phyloP scores from a whole-genome alignment of 2,797 vertebrate genomes.

The Ispidina picta region DNA sequence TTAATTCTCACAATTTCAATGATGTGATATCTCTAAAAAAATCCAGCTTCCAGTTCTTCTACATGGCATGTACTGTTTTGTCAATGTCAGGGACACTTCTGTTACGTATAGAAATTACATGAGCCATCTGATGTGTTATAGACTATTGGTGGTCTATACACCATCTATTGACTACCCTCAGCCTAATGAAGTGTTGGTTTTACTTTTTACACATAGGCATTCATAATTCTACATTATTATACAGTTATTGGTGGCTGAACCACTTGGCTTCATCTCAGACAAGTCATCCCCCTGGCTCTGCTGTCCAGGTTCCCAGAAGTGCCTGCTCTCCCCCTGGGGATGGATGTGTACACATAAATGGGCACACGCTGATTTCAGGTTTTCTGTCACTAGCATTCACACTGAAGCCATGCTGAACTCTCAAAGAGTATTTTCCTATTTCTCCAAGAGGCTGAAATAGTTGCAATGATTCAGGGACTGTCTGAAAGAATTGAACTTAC shows the following conservation, averaged over 20 bases:
- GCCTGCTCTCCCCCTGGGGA: neutral
- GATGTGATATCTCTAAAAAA: constrained; percentile 47
- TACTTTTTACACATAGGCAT: neutral
- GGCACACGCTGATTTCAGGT: neutral
- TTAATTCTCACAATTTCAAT: neutral
- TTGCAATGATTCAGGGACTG: neutral
- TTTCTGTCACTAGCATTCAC: neutral
- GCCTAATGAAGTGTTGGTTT: neutral
- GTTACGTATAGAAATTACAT: constrained; percentile 20
- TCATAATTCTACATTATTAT: neutral
- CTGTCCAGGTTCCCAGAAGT: neutral
- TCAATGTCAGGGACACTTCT: constrained; percentile 45
- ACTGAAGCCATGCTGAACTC: neutral
- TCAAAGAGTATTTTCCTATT: neutral
- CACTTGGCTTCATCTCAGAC: neutral
- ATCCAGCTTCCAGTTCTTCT: constrained; percentile 22
- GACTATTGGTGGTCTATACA: neutral
- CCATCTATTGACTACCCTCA: constrained; percentile 51
- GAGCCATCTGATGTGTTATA: constrained; percentile 15
- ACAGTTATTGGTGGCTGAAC: neutral
- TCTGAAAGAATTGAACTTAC: neutral
- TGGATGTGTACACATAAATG: neutral
- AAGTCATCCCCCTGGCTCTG: neutral
- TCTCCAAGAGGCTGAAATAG: neutral
- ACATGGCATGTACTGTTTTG: constrained; percentile 17